Evolutionary conservation across 2,888 invertebrate genomes (phyloP), one percentile per base, ranked within the genome.

Genomic region (Polydrusus pterygomalis): DNA sequence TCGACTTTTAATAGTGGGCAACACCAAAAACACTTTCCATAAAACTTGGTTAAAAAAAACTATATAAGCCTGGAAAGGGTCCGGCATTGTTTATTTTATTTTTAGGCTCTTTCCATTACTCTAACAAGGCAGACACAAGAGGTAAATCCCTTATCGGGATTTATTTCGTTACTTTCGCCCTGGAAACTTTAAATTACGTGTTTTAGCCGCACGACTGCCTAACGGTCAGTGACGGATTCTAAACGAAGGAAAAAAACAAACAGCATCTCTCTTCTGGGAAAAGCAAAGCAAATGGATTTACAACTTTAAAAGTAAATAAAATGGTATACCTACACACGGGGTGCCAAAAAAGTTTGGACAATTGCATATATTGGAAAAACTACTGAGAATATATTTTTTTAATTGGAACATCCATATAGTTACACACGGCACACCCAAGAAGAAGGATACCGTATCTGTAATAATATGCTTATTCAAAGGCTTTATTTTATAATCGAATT

Each of bases 131-230:
- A 73, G 70, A 74, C 70, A 65, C 70, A 67, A 64, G 64, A 65
- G 64, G 62, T 69, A 74, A 74, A 77, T 77, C 74, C 74, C 60
- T 77, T 77, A 77, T 77, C 77, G 73, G 77, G 74, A 77, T 77
- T 77, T 77, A 77, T 77, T 74, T 77, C 70, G 77, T 77, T 77
- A 77, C 74, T 77, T 77, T 64, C 63, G 74, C 77, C 73, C 73
- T 70, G 73, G 60, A 77, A 77, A 77, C 77, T 77, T 77, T 74
- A 74, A 74, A 77, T 73, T 73, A 77, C 77, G 73, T 77, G 77
- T 65, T 58, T 74, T 65, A 49, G 73, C 77, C 77, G 77, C 77
- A 77, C 77, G 77, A 58, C 63, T 77, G 73, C 73, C 73, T 73
- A 76, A 76, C 71, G 76, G 76, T 69, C 76, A 76, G 76, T 76